Percentiles rank a stretch among this genome's conserved stretches.
Conservation (phyloP, 2,113 vertebrate species). For the Callipepla californica region DNA sequence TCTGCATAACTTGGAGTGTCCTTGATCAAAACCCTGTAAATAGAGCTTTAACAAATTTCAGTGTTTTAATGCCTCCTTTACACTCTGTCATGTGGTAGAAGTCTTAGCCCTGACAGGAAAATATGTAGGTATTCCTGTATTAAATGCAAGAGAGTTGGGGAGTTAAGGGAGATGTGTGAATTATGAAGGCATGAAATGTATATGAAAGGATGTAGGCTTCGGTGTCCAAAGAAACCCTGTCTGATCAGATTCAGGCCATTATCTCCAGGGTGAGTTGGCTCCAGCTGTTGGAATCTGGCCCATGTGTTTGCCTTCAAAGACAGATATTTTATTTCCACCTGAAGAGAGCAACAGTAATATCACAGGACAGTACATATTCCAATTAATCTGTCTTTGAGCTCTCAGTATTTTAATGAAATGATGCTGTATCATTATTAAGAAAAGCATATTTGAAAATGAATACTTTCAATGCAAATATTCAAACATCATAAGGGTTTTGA, state of each 20-base stretch:
- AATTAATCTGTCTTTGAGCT: rapidly evolving
- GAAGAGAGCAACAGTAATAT: not conserved
- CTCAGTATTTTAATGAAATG: not conserved
- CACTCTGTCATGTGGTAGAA: not conserved
- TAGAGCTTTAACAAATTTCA: not conserved
- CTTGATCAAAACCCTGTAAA: not conserved
- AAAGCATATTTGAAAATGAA: not conserved
- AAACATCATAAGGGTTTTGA: not conserved
- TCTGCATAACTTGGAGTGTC: not conserved
- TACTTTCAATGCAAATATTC: not conserved
- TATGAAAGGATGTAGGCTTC: not conserved
- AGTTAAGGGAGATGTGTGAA: not conserved
- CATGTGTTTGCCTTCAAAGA: not conserved
- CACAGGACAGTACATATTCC: not conserved
- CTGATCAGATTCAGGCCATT: not conserved
- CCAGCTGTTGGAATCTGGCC: not conserved
- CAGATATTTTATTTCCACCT: not conserved
- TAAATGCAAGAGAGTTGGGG: not conserved
- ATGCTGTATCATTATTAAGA: not conserved
- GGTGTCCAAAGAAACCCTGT: not conserved
- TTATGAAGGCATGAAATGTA: not conserved
- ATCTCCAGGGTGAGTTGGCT: not conserved
- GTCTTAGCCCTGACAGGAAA: not conserved
- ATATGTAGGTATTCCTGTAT: not conserved
- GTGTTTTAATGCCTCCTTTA: not conserved